Percentiles rank a stretch among this genome's conserved stretches.
phyloP scores from a whole-genome alignment of 2,797 vertebrate species.

The Myotis pilosus region DNA sequence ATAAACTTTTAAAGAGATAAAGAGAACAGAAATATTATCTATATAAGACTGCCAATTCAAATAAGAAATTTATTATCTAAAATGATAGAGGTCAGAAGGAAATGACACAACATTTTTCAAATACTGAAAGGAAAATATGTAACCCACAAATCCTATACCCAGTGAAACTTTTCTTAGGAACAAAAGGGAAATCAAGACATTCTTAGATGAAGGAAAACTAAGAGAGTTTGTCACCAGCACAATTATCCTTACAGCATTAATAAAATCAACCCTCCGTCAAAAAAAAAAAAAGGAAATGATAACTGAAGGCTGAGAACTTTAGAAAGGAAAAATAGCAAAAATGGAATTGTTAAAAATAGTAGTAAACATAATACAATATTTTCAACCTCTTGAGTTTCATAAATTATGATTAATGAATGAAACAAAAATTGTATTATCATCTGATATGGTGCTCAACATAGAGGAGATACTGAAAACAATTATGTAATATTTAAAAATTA shows the following conservation, averaged over 20 bases:
- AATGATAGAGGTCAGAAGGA: background rate
- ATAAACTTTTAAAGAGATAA: background rate
- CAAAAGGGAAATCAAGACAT: background rate
- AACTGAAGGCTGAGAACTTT: background rate
- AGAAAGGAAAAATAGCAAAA: background rate
- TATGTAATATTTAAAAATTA: background rate
- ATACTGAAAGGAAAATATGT: background rate
- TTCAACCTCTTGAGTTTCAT: background rate
- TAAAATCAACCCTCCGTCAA: background rate
- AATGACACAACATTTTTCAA: background rate
- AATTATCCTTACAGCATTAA: background rate
- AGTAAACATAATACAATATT: background rate
- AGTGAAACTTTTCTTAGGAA: background rate
- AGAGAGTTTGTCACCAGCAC: background rate
- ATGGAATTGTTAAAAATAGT: background rate
- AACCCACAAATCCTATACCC: background rate
- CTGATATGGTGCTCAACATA: background rate
- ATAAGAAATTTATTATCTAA: background rate
- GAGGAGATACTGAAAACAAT: background rate
- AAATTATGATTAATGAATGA: background rate
- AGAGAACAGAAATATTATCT: background rate
- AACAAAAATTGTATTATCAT: background rate
- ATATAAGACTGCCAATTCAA: background rate
- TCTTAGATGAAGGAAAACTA: background rate
- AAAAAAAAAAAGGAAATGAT: background rate